Evolutionary conservation across 2,113 vertebrate species (phyloP).

Genomic region (Ploceus nigricollis): DNA sequence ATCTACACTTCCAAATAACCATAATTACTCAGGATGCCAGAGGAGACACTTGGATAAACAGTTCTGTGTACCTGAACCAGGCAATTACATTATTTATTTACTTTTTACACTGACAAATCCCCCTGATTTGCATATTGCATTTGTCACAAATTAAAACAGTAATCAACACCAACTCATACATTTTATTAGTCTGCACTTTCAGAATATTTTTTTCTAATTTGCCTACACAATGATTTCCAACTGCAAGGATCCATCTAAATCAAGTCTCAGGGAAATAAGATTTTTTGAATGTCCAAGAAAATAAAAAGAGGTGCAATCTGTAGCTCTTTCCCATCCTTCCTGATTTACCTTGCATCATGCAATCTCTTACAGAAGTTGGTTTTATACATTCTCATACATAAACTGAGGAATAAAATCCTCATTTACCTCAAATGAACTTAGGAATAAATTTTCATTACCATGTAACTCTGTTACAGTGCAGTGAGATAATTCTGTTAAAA

Average conservation of each 20-base stretch:
- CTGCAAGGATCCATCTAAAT: neutral
- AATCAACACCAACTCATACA: neutral
- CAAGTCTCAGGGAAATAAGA: neutral
- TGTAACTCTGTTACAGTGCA: neutral
- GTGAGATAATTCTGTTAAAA: neutral
- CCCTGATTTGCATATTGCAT: neutral
- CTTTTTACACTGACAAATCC: neutral
- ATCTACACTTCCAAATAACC: neutral
- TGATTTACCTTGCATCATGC: neutral
- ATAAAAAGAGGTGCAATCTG: neutral
- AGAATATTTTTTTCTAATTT: neutral
- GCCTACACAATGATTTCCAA: neutral
- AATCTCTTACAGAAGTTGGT: neutral
- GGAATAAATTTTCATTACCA: neutral
- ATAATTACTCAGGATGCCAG: neutral
- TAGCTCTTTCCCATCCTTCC: neutral
- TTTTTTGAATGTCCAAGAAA: neutral
- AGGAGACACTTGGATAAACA: neutral
- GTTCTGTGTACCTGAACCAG: neutral
- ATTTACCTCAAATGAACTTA: neutral
- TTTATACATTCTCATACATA: neutral
- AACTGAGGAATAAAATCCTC: neutral
- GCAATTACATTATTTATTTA: neutral
- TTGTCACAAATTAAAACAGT: neutral
- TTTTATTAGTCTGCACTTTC: neutral